A percentile compares a stretch with the other conserved stretches of the same genome.
These are phyloP conservation scores for Chelonus formosanus DNA, from an alignment of 2,888 invertebrate genomes.

Conservation along the genomic window DNA sequence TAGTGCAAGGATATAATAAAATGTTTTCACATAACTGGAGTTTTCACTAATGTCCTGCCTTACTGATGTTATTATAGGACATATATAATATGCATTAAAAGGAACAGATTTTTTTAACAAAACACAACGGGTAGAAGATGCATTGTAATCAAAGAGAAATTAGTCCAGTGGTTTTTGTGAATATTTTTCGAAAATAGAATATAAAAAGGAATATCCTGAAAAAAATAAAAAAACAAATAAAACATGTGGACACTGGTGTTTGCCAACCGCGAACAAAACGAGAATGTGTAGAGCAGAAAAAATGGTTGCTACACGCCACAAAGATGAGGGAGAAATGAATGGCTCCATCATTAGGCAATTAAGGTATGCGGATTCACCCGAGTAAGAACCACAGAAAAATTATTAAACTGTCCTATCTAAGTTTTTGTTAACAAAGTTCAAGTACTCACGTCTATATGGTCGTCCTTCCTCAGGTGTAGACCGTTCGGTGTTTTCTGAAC, in stretches of 20 bases:
- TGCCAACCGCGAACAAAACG: constrained; percentile 29
- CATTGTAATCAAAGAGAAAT: constrained; percentile 8
- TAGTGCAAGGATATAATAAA: too few relatives aligned
- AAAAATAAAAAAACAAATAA: constrained; percentile 15
- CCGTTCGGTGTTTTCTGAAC: constrained; percentile 66
- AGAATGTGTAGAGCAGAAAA: constrained; percentile 11
- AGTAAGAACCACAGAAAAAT: constrained; percentile 3
- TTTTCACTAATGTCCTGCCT: too few relatives aligned
- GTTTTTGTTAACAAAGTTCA: neutral
- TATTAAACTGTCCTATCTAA: neutral
- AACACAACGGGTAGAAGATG: too few relatives aligned
- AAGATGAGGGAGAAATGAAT: constrained; percentile 48
- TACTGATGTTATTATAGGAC: too few relatives aligned
- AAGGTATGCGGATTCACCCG: constrained; percentile 40
- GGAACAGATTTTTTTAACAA: too few relatives aligned
- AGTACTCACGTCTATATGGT: constrained; percentile 64
- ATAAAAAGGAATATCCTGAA: neutral
- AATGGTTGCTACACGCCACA: constrained; percentile 15
- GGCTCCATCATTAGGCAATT: constrained; percentile 61
- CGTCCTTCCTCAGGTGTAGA: constrained; percentile 66
- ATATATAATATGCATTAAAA: too few relatives aligned
- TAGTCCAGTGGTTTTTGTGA: constrained; percentile 17
- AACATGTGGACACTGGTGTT: constrained; percentile 23
- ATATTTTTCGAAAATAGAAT: constrained; percentile 15
- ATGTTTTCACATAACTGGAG: too few relatives aligned